These are phyloP conservation scores for Myotis davidii DNA, from an alignment of 2,113 vertebrate genomes.

Conservation along the genomic window DNA sequence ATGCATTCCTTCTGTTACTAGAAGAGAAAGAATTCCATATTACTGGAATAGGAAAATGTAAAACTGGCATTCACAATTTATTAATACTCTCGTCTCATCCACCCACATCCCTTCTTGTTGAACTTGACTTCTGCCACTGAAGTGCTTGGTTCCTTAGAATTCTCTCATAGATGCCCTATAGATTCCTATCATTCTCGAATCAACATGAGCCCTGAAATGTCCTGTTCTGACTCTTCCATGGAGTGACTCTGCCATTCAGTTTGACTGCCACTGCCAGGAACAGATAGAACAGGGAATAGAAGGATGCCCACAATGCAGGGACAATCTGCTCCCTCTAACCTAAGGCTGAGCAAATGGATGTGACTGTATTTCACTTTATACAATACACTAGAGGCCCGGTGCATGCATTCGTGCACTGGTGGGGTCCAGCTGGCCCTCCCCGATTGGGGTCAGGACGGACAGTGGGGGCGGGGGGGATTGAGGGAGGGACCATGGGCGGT, in stretches of 20 bases:
- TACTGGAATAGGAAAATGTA: background rate
- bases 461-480: no score
- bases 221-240: background rate
- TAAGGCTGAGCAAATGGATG: background rate
- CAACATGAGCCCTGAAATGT: background rate
- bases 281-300: background rate
- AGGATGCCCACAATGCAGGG: no score
- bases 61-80: background rate
- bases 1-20: background rate
- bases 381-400: no score
- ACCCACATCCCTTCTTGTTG: background rate
- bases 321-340: background rate
- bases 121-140: background rate
- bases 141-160: background rate
- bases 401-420: no score
- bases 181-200: background rate
- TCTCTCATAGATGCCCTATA: background rate
- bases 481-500: no score
- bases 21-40: background rate
- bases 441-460: no score
- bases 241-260: background rate
- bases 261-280: background rate
- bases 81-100: background rate
- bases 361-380: background rate
- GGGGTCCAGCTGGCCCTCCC: no score